Conservation (phyloP, 2,888 invertebrate genomes). For the Brenthis hecate region DNA sequence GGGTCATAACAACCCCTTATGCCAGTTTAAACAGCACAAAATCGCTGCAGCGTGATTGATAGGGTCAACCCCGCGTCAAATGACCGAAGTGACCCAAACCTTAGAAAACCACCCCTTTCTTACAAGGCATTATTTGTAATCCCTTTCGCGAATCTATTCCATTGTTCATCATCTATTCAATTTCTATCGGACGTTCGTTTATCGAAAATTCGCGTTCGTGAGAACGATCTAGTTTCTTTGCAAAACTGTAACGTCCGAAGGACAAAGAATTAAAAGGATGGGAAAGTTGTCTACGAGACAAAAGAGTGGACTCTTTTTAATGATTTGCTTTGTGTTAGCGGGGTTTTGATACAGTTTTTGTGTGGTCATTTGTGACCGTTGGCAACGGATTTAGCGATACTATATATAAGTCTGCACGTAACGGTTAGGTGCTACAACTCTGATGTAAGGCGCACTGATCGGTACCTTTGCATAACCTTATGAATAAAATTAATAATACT, state of each 20-base stretch:
- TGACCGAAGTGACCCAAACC: constrained; percentile 77
- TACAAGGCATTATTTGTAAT: constrained; percentile 82
- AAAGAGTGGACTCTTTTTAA: constrained; percentile 79
- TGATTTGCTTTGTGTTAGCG: constrained; percentile 72
- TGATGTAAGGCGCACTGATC: constrained; percentile 26
- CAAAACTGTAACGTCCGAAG: constrained; percentile 73
- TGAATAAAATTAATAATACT: not conserved
- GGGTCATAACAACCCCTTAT: constrained; percentile 78
- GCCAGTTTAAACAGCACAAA: constrained; percentile 76
- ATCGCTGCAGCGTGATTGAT: constrained; percentile 79
- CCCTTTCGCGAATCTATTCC: constrained; percentile 83
- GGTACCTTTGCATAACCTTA: not conserved
- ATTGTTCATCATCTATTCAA: constrained; percentile 69
- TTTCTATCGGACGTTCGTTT: constrained; percentile 66
- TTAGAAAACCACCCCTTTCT: constrained; percentile 74
- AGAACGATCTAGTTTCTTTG: constrained; percentile 80
- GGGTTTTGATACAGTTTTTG: constrained; percentile 73
- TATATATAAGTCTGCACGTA: constrained; percentile 63
- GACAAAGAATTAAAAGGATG: constrained; percentile 59
- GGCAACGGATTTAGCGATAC: constrained; percentile 76
- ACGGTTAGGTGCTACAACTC: constrained; percentile 51
- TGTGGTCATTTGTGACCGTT: constrained; percentile 74
- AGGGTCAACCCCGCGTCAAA: constrained; percentile 74
- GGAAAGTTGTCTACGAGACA: constrained; percentile 75
- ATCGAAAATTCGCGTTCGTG: constrained; percentile 78